Base-by-base conservation (phyloP, 2,113 vertebrate genomes). In the Amphiprion ocellaris region DNA sequence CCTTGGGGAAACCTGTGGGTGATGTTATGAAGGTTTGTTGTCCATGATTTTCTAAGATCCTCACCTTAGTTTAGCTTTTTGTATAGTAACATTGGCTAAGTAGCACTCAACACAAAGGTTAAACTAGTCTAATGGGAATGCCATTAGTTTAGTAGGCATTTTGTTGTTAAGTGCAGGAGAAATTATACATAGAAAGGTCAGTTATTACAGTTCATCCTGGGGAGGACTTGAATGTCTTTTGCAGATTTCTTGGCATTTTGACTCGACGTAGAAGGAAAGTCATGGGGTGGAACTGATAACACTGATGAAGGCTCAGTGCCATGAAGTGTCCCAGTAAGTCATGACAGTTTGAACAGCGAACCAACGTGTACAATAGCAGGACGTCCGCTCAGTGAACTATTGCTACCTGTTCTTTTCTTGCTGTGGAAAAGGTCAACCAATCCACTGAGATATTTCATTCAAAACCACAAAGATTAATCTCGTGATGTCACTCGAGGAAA, bases 301-400 rank as follows among this genome's bases (percentile, higher is more conserved):
- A 5, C n/a, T 10, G 5, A 53, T 54, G 41, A 70, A 33, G 12
- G n/a, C 68, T 59, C 9, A 59, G 41, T 58, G 33, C 12, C 28
- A 47, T 19, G 41, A 60, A 30, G 47, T 70, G 56, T 15, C 47
- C 59, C 44, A 50, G 55, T 60, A 39, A 71, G 4, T n/a, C n/a
- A 60, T 60, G 69, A 37, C 55, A 49, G 53, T 46, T 46, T 56
- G 24, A 16, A 50, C 49, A 50, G 19, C 19, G 6, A n/a, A 50
- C 17, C 49, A 50, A 16, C 17, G 10, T 50, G 6, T 16, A 50
- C 49, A 19, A 50, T n/a, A 19, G 49, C 49, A 9, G 17, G 49
- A 50, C 49, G 17, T 50, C 49, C 19, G 5, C 19, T 8, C 17
- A 50, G 17, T 58, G 23, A 46, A 56, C 46, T 3, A 37, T 17